phyloP scores from a whole-genome alignment of 2,797 vertebrate species.

The Aythya fuligula region DNA sequence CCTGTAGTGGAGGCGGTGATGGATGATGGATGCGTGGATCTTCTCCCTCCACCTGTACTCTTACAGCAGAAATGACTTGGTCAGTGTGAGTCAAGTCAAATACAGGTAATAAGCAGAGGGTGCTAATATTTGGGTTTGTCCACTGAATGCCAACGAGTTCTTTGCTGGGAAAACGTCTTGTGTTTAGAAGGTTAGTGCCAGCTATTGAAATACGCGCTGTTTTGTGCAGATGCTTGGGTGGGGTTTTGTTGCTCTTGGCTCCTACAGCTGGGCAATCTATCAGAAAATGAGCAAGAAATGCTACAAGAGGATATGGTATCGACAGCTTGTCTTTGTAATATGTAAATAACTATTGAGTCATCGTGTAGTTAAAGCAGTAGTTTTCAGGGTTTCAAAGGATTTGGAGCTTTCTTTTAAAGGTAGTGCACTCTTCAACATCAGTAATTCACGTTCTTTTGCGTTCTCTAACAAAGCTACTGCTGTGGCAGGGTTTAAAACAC shows the following conservation, averaged over 20 bases:
- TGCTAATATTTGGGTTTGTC: neutral
- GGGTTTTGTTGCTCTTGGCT: neutral
- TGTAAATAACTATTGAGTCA: neutral
- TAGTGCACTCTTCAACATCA: neutral
- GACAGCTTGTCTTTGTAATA: neutral
- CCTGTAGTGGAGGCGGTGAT: neutral
- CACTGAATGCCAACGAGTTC: accelerated
- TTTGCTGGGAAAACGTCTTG: neutral
- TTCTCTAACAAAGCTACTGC: neutral
- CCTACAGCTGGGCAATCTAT: neutral
- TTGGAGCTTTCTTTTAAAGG: neutral
- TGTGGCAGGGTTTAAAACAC: neutral
- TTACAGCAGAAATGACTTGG: neutral
- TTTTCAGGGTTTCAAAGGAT: neutral
- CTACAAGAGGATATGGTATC: no score
- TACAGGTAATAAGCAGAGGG: neutral
- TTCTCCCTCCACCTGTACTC: neutral
- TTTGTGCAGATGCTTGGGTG: neutral
- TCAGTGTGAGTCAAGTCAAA: neutral
- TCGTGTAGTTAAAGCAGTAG: neutral
- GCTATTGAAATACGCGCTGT: accelerated
- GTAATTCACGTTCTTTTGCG: neutral
- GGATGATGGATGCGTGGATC: neutral
- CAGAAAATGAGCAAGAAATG: neutral
- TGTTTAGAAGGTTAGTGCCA: neutral